Base-by-base conservation (phyloP, 2,888 invertebrate genomes). In the Hydraecia micacea region DNA sequence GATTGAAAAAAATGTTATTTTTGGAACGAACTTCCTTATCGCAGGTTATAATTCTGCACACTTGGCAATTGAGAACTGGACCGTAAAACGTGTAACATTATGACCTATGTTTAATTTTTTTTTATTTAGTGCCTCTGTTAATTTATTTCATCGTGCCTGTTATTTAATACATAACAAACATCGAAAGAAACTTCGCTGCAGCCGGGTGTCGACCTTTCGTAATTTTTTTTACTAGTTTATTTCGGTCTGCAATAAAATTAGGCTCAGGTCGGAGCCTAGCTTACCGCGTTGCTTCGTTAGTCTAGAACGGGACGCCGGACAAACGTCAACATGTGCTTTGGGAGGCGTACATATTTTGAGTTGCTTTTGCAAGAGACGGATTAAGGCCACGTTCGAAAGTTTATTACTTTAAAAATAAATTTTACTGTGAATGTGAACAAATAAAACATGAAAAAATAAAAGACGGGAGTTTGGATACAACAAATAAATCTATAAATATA, bases 261-360 rank as follows among this genome's bases (percentile, higher is more conserved):
- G 18, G 28, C 25, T 13, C n/a, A 36, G 76, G 55, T 77, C 18
- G n/a, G 52, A 55, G 65, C 28, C n/a, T 60, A 60, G 63, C n/a
- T 65, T 55, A 32, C 52, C n/a, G 25, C 28, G 52, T 11, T 36
- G 52, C 49, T 77, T 77, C 60, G 77, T 77, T 77, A 77, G 9
- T 52, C 42, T 25, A 62, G 32, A 46, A 52, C 42, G 69, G 67
- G 5, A 42, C 52, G 49, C 52, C 77, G 7, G 39, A 62, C 52
- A 60, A 77, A 62, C 42, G 78, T 78, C 78, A 77, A 78, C 69
- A 52, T 28, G 60, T n/a, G 28, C 78, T 77, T 67, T 68, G 6
- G 49, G 32, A 42, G 77, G 49, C 77, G 68, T 69, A 32, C 77
- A 77, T 77, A 76, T 76, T 77, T 78, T 77, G n/a, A 78, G 21